Conservation (phyloP, 1,140 invertebrate genomes). For the Acromyrmex echinatior region DNA sequence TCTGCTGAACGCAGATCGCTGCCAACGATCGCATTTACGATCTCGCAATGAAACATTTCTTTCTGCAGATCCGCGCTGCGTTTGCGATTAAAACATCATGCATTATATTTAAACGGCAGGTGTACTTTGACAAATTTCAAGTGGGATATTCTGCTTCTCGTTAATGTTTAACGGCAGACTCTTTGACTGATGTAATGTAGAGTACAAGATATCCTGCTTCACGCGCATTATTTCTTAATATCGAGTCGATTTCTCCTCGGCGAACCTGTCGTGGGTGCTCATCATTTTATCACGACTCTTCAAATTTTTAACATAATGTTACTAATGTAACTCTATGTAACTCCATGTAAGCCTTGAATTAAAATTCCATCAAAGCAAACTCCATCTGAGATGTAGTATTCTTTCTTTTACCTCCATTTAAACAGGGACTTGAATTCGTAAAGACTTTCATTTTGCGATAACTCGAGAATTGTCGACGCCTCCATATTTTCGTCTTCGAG, state of each 20-base stretch:
- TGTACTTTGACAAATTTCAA: not conserved
- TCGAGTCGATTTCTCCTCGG: not conserved
- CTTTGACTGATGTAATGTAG: not conserved
- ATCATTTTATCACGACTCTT: slow-evolving; percentile 19
- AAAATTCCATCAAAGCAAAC: slow-evolving; percentile 13
- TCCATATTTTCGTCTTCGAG: not conserved
- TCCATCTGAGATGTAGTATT: not conserved
- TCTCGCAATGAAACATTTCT: not conserved
- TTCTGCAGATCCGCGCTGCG: not conserved
- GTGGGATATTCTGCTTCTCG: not conserved
- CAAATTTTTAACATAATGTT: not conserved
- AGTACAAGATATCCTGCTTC: not conserved
- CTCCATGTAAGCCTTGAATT: not conserved
- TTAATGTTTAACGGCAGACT: slow-evolving; percentile 5
- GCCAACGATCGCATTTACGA: not conserved
- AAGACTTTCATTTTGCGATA: not conserved
- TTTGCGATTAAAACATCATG: not conserved
- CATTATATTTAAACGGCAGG: not conserved
- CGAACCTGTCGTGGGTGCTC: not conserved
- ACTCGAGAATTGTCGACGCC: not conserved
- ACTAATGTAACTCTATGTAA: not conserved
- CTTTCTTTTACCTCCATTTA: not conserved
- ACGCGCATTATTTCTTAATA: slow-evolving; percentile 6
- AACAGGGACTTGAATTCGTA: not conserved
- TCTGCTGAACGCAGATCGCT: too few relatives aligned